A percentile compares a stretch with the other conserved stretches of the same genome.
Evolutionary conservation across 2,797 vertebrate genomes (phyloP).

Genomic region (Arremon brunneinucha): DNA sequence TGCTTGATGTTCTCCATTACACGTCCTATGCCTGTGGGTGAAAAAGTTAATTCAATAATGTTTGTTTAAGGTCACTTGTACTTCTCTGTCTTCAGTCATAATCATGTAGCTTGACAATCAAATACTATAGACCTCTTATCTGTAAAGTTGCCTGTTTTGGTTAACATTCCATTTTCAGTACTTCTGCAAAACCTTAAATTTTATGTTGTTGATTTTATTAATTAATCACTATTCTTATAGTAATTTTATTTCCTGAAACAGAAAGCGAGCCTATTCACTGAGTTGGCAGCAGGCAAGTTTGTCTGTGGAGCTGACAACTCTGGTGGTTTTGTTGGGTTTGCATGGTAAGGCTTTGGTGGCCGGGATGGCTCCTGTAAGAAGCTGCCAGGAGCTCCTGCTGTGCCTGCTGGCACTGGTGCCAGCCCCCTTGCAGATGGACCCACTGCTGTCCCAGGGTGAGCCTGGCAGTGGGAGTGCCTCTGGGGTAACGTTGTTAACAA

Average conservation of each 20-base stretch:
- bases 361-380: background rate
- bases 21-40: background rate
- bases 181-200: background rate
- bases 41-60: background rate
- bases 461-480: background rate
- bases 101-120: background rate
- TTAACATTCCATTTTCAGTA: background rate
- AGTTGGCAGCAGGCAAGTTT: background rate
- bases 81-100: background rate
- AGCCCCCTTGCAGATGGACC: fast-evolving
- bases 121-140: background rate
- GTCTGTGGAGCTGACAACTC: background rate
- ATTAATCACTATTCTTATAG: background rate
- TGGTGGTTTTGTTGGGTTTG: background rate
- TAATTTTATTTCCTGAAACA: background rate
- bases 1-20: background rate
- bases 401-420: background rate
- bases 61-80: background rate
- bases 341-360: background rate
- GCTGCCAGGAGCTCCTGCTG: background rate
- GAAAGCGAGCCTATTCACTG: background rate
- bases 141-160: background rate
- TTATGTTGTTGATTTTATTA: background rate
- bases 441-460: fast-evolving
- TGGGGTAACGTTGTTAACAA: background rate